Evolutionary conservation across 2,113 vertebrate species (phyloP).

Genomic region (Opisthocomus hoazin): DNA sequence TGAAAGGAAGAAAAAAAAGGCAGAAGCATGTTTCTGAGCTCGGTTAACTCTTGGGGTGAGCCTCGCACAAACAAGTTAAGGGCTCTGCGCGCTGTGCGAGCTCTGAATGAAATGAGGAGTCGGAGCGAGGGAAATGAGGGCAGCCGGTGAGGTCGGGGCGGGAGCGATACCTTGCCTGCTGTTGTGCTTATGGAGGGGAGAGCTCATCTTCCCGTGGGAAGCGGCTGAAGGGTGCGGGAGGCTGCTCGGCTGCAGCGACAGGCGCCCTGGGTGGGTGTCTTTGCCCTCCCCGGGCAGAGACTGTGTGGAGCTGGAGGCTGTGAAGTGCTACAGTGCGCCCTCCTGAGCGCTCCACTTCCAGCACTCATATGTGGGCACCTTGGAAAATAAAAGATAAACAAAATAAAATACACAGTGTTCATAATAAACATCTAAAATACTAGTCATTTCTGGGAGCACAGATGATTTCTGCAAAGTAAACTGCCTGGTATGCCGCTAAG

Average conservation of each 20-base stretch:
- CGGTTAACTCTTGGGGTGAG: background rate
- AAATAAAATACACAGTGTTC: background rate
- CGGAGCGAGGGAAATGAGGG: fast-evolving
- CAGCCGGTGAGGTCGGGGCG: background rate
- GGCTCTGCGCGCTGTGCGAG: background rate
- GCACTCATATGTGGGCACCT: fast-evolving
- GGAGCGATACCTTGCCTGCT: background rate
- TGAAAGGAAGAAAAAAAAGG: background rate
- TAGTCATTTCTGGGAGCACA: background rate
- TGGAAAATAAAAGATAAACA: background rate
- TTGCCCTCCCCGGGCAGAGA: background rate
- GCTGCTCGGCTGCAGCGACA: background rate
- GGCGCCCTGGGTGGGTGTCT: fast-evolving
- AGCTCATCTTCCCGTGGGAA: fast-evolving
- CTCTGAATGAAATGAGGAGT: background rate
- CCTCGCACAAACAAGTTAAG: background rate
- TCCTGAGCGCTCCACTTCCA: background rate
- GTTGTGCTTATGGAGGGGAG: fast-evolving
- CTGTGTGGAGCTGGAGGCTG: background rate
- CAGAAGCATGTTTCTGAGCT: background rate
- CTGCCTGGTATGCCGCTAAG: background rate
- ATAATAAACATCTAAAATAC: background rate
- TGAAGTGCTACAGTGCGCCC: background rate
- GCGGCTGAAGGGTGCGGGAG: fast-evolving
- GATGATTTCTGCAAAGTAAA: background rate